Evolutionary conservation across 1,140 invertebrate species (phyloP).

Genomic region (Procambarus clarkii): DNA sequence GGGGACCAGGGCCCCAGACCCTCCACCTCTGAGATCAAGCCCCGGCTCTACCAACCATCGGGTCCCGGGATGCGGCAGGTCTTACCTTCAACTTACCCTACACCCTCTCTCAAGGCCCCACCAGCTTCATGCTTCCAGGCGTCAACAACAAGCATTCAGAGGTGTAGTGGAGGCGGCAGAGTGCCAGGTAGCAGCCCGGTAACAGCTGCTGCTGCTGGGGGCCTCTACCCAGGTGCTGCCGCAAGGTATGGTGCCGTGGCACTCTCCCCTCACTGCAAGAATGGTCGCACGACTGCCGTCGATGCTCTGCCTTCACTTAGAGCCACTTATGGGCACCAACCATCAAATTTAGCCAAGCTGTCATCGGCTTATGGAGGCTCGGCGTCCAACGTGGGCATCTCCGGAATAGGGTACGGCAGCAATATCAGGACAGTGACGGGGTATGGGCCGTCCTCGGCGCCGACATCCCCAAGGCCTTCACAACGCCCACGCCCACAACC

Average conservation of each 20-base stretch:
- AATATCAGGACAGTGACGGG: background rate
- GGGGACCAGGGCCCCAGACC: background rate
- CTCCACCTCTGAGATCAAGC: background rate
- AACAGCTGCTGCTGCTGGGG: too few relatives aligned
- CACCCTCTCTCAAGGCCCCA: background rate
- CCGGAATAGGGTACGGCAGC: background rate
- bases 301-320: background rate
- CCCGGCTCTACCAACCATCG: background rate
- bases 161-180: background rate
- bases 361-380: constrained; percentile 7
- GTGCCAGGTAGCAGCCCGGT: background rate
- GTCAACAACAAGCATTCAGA: background rate
- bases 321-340: background rate
- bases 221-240: background rate
- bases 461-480: constrained; percentile 14
- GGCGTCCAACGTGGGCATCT: background rate
- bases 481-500: constrained; percentile 40
- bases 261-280: background rate
- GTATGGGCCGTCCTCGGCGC: background rate
- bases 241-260: background rate
- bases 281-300: background rate
- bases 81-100: background rate
- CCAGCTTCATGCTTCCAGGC: background rate
- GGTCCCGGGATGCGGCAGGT: background rate
- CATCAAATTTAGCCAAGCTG: background rate